Percentiles rank a stretch among this genome's conserved stretches.
Evolutionary conservation across 2,888 invertebrate genomes (phyloP).

Genomic region (Leucania comma): DNA sequence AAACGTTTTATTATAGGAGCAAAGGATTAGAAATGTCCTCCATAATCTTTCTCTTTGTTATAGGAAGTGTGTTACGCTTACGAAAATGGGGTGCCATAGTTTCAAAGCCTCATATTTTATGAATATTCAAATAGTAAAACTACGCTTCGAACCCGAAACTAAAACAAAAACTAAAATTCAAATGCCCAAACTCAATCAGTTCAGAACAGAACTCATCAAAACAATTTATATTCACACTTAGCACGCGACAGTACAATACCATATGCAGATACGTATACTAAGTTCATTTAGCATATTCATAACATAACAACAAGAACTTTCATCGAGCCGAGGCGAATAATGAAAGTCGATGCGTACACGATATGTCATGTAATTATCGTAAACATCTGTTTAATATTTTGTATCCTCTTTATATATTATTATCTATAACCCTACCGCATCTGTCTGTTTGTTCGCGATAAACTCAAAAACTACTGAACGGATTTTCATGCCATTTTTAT

Average conservation of each 20-base stretch:
- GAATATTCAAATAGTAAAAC: not conserved
- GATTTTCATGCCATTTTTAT: no score
- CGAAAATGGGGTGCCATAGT: not conserved
- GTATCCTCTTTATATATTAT: conserved; percentile 10
- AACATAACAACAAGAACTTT: conserved; percentile 76
- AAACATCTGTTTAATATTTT: conserved; percentile 39
- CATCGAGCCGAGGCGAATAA: conserved; percentile 70
- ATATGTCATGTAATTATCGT: conserved; percentile 55
- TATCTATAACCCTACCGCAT: no score
- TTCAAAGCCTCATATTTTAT: conserved; percentile 3
- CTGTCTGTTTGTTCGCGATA: no score
- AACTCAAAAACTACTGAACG: no score
- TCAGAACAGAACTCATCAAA: conserved; percentile 42
- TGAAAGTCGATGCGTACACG: conserved; percentile 73
- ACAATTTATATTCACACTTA: conserved; percentile 41
- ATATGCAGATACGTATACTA: conserved; percentile 54
- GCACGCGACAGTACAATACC: conserved; percentile 55
- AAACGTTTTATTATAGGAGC: not conserved
- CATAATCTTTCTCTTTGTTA: not conserved
- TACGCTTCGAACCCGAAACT: conserved; percentile 1
- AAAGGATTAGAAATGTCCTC: no score
- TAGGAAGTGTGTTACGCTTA: not conserved
- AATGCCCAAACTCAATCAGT: conserved; percentile 34
- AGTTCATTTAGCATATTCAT: conserved; percentile 78
- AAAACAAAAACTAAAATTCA: conserved; percentile 29